phyloP scores from a whole-genome alignment of 1,140 invertebrate genomes.

The Hyphantria cunea region DNA sequence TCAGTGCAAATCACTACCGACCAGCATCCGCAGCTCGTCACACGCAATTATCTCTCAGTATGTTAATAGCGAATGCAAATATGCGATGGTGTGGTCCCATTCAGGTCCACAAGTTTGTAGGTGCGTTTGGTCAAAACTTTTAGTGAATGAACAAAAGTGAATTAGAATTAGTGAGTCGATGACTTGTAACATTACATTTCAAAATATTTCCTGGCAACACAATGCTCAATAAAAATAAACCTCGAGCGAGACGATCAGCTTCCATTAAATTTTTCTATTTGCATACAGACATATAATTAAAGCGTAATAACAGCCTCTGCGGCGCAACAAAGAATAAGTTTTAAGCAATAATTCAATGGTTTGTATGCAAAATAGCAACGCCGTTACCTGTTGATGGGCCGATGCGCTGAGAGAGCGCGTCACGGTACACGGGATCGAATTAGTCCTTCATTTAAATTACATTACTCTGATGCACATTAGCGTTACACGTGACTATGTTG shows the following conservation, averaged over 20 bases:
- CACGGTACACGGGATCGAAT: conserved; percentile 72
- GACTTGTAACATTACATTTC: conserved; percentile 34
- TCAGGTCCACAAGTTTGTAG: too few relatives aligned
- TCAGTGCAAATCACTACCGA: conserved; percentile 41
- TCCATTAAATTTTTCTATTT: conserved; percentile 76
- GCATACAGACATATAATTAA: conserved; percentile 78
- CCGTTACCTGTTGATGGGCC: conserved; percentile 78
- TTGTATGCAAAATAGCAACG: conserved; percentile 79
- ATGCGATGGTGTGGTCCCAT: conserved; percentile 13
- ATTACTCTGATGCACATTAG: conserved; percentile 62
- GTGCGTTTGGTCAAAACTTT: too few relatives aligned
- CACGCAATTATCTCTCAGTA: conserved; percentile 67
- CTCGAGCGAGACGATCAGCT: conserved; percentile 56
- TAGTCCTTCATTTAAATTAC: conserved; percentile 79
- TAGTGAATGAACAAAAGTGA: neutral
- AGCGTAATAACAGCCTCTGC: conserved; percentile 76
- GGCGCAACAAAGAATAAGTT: conserved; percentile 80
- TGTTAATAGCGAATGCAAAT: conserved; percentile 74
- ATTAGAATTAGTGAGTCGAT: conserved; percentile 32
- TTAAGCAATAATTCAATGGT: conserved; percentile 81
- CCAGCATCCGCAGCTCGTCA: conserved; percentile 52
- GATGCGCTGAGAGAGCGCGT: conserved; percentile 68
- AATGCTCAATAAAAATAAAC: conserved; percentile 55
- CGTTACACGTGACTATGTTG: conserved; percentile 55
- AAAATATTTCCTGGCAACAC: conserved; percentile 41